A percentile compares a stretch with the other conserved stretches of the same genome.
Evolutionary conservation across 2,113 vertebrate species (phyloP).

Genomic region (Menidia beryllina): DNA sequence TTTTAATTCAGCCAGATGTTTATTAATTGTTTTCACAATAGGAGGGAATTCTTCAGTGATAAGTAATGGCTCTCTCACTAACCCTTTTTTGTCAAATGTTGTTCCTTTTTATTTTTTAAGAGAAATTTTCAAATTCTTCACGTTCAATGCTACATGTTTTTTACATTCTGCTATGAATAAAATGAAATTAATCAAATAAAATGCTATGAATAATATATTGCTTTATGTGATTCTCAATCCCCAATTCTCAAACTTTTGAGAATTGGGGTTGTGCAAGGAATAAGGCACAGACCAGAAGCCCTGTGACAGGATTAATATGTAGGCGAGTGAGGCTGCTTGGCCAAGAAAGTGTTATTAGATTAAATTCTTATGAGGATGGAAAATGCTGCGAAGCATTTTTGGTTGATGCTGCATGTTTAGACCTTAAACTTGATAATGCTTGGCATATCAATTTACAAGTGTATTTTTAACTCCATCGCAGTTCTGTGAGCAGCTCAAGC

Average conservation of each 20-base stretch:
- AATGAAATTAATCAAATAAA: too few species aligned
- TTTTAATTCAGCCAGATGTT: too few species aligned
- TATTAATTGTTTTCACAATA: too few species aligned
- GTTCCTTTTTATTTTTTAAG: too few species aligned
- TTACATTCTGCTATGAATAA: too few species aligned
- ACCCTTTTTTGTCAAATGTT: too few species aligned
- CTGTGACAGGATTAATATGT: constrained; percentile 48
- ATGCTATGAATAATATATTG: too few species aligned
- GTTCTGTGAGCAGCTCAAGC: constrained; percentile 13
- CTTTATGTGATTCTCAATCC: too few species aligned
- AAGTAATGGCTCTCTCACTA: too few species aligned
- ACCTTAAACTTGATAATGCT: constrained; percentile 30
- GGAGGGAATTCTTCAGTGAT: too few species aligned
- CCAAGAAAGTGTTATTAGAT: constrained; percentile 37
- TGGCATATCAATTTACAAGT: constrained; percentile 30
- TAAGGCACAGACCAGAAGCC: constrained; percentile 27
- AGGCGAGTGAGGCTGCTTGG: constrained; percentile 35
- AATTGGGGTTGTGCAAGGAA: neutral
- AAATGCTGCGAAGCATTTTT: constrained; percentile 33
- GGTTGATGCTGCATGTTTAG: constrained; percentile 30
- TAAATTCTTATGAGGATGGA: constrained; percentile 52
- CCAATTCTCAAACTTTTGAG: neutral
- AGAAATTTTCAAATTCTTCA: too few species aligned
- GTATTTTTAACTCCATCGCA: constrained; percentile 28
- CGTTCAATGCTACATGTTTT: too few species aligned